Conservation (phyloP, 2,113 vertebrate genomes). For the Montifringilla adamsi region DNA sequence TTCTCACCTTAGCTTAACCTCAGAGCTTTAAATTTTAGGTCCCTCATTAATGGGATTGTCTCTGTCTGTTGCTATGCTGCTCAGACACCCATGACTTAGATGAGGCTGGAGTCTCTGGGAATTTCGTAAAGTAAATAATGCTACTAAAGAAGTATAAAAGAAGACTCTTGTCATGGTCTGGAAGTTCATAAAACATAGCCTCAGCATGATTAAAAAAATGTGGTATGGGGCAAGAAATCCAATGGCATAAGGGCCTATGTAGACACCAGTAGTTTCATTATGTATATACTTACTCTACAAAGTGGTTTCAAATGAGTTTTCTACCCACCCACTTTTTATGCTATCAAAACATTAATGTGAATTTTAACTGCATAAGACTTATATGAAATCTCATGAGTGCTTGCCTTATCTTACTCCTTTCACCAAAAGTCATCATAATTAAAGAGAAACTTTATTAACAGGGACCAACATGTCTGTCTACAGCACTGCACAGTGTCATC, state of each 20-base stretch:
- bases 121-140: neutral
- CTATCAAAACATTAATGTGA: neutral
- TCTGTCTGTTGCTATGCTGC: neutral
- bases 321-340: neutral
- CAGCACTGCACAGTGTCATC: neutral
- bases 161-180: neutral
- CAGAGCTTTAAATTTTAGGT: neutral
- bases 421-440: neutral
- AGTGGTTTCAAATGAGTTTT: neutral
- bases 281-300: neutral
- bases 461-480: neutral
- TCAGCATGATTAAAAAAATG: neutral
- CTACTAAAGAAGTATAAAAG: neutral
- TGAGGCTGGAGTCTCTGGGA: neutral
- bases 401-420: neutral
- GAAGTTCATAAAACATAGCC: neutral
- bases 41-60: neutral
- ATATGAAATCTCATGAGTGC: neutral
- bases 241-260: neutral
- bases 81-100: neutral
- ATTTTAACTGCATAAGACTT: neutral
- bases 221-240: neutral
- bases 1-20: neutral
- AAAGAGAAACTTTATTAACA: neutral
- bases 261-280: neutral